These are phyloP conservation scores for Ursus arctos DNA, from an alignment of 2,113 vertebrate genomes.

Conservation along the genomic window DNA sequence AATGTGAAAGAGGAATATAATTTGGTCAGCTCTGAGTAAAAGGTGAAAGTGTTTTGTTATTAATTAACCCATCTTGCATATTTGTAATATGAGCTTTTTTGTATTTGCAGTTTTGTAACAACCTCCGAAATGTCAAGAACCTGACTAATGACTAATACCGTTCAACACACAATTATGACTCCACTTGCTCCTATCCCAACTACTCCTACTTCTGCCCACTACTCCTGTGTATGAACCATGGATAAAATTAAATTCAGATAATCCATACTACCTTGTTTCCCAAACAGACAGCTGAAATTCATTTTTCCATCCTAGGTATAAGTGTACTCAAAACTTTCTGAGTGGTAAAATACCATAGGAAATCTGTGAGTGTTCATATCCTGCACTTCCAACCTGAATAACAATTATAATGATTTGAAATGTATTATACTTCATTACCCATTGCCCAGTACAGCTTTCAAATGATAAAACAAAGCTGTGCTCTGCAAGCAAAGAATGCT, in stretches of 20 bases:
- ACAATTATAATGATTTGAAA: slow-evolving; percentile 12
- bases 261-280: not conserved
- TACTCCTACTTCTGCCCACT: not conserved
- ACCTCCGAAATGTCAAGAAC: not conserved
- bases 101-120: not conserved
- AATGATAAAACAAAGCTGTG: not conserved
- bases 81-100: not conserved
- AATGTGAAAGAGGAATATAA: not conserved
- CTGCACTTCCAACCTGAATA: not conserved
- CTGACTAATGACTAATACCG: not conserved
- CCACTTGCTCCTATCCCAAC: not conserved
- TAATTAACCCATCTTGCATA: not conserved
- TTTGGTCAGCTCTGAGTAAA: not conserved
- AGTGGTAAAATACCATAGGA: not conserved
- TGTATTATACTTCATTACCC: not conserved
- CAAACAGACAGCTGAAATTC: not conserved
- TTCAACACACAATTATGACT: not conserved
- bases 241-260: slow-evolving; percentile 45
- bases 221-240: not conserved
- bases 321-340: not conserved
- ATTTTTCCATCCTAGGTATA: not conserved
- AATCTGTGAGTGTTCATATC: not conserved
- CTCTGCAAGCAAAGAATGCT: not conserved
- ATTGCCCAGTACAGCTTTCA: not conserved
- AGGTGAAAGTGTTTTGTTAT: not conserved